These are phyloP conservation scores for Folsomia manolachei DNA, from an alignment of 2,888 invertebrate genomes.

Conservation along the genomic window DNA sequence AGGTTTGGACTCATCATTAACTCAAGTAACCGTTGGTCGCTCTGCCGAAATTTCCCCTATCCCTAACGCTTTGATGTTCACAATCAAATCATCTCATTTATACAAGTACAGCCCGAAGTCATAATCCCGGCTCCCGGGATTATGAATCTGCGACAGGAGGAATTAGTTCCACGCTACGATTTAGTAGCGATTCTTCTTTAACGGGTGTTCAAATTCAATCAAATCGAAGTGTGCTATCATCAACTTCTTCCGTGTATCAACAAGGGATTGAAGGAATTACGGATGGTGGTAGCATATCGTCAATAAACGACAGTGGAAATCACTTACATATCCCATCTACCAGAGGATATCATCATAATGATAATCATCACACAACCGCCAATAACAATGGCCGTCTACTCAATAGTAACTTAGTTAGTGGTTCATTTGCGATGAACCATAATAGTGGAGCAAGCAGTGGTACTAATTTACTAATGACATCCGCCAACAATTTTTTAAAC, in stretches of 20 bases:
- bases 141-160: not conserved
- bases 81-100: constrained; percentile 36
- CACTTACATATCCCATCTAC: not conserved
- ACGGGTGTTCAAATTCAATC: constrained; percentile 17
- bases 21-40: constrained; percentile 25
- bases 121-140: constrained; percentile 15
- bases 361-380: constrained; percentile 21
- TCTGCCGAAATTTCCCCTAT: constrained; percentile 34
- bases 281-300: constrained; percentile 16
- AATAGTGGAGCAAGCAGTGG: constrained; percentile 10
- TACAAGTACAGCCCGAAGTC: constrained; percentile 35
- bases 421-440: no score
- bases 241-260: not conserved
- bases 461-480: constrained; percentile 38
- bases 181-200: not conserved
- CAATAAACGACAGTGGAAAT: constrained; percentile 4
- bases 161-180: not conserved
- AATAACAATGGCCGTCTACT: constrained; percentile 20
- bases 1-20: constrained; percentile 33
- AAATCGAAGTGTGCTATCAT: constrained; percentile 11
- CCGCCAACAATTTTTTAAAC: constrained; percentile 37
- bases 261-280: constrained; percentile 19
- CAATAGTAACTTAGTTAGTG: constrained; percentile 14
- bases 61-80: constrained; percentile 29
- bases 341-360: not conserved